Percentiles rank a stretch among this genome's conserved stretches.
phyloP scores from a whole-genome alignment of 2,888 invertebrate species.

The Megastigmus dorsalis region DNA sequence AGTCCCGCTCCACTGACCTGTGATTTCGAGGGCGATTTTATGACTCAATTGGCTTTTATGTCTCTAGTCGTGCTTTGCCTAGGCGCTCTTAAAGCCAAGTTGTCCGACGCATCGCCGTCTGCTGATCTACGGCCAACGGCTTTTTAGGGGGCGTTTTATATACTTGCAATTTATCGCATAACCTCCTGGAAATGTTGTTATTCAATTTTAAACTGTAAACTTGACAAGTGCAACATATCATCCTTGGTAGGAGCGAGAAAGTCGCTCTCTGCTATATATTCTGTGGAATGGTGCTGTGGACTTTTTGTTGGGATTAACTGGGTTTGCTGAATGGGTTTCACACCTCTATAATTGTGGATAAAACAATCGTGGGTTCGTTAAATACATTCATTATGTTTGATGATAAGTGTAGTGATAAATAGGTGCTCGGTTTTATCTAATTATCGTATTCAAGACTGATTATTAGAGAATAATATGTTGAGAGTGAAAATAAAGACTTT shows the following conservation, averaged over 20 bases:
- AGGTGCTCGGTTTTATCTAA: too few relatives aligned
- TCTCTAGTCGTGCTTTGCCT: conserved; percentile 1
- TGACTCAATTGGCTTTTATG: conserved; percentile 49
- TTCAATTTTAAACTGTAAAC: conserved; percentile 50
- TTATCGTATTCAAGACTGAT: too few relatives aligned
- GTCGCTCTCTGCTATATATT: too few relatives aligned
- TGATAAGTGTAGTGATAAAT: too few relatives aligned
- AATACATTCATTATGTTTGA: too few relatives aligned
- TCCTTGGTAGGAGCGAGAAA: not conserved
- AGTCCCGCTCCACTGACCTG: conserved; percentile 24
- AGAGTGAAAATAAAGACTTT: too few relatives aligned
- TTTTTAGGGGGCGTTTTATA: conserved; percentile 20
- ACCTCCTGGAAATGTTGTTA: conserved; percentile 49
- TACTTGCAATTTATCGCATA: conserved; percentile 37
- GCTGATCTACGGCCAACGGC: not conserved
- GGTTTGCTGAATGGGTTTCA: too few relatives aligned
- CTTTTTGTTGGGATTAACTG: too few relatives aligned
- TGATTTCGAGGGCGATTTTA: conserved; percentile 52
- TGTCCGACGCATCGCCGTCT: conserved; percentile 4
- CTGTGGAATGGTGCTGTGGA: too few relatives aligned
- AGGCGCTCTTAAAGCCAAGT: conserved; percentile 9
- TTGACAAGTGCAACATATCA: conserved; percentile 43
- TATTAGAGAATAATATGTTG: too few relatives aligned
- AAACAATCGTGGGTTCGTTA: too few relatives aligned
- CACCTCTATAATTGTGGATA: too few relatives aligned